These are phyloP conservation scores for Napeogenes inachia DNA, from an alignment of 2,888 invertebrate genomes.

Conservation along the genomic window DNA sequence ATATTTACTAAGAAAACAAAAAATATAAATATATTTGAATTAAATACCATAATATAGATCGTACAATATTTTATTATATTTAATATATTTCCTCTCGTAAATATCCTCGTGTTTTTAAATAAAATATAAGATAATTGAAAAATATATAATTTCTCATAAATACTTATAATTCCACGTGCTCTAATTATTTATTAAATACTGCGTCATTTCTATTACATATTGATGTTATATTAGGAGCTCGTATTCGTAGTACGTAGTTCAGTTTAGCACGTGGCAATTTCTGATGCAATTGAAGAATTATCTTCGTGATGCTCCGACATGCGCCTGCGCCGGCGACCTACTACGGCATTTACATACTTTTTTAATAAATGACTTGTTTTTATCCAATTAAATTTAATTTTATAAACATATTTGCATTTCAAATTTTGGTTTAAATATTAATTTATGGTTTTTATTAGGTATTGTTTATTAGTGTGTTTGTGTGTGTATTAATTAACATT, in stretches of 20 bases:
- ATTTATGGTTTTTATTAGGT: too few relatives aligned
- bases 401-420: too few relatives aligned
- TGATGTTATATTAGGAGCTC: background rate
- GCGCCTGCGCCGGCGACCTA: background rate
- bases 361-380: background rate
- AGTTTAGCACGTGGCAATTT: slow-evolving; percentile 18
- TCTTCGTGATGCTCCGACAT: slow-evolving; percentile 14
- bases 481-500: too few relatives aligned
- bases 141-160: slow-evolving; percentile 8
- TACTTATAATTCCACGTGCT: slow-evolving; percentile 24
- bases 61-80: too few relatives aligned
- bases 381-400: background rate
- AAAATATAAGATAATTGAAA: too few relatives aligned
- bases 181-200: slow-evolving; percentile 24
- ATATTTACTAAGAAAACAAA: background rate
- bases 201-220: slow-evolving; percentile 24
- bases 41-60: too few relatives aligned
- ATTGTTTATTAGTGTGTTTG: too few relatives aligned
- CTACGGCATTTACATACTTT: background rate
- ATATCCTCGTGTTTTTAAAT: too few relatives aligned
- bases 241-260: slow-evolving; percentile 19
- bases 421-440: too few relatives aligned
- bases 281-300: slow-evolving; percentile 28
- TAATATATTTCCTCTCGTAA: too few relatives aligned
- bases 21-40: background rate